Evolutionary conservation across 2,797 vertebrate genomes (phyloP).

Genomic region (Prunella strophiata): DNA sequence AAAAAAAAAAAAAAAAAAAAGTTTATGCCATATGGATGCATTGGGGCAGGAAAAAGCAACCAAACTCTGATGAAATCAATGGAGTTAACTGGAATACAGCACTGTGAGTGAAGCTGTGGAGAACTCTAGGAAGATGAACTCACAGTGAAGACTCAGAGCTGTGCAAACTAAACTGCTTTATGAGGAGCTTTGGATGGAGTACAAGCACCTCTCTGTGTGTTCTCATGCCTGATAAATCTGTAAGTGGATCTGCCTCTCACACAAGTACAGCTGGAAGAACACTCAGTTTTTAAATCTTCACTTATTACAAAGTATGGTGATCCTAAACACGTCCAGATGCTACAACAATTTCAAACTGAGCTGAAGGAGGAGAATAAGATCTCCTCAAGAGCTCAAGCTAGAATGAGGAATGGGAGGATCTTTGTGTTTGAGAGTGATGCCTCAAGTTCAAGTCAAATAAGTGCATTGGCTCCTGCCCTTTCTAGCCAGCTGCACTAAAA

Average conservation of each 20-base stretch:
- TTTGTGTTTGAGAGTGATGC: neutral
- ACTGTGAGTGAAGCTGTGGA: neutral
- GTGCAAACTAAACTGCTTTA: neutral
- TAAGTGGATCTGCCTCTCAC: neutral
- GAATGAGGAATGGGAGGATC: neutral
- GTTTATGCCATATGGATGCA: neutral
- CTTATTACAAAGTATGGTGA: neutral
- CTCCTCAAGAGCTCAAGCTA: neutral
- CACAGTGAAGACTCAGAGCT: neutral
- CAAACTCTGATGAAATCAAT: neutral
- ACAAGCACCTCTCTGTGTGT: neutral
- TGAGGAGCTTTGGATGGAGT: neutral
- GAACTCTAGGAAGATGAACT: neutral
- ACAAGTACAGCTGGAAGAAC: neutral
- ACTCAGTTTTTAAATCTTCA: neutral
- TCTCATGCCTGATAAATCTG: neutral
- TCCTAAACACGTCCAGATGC: neutral
- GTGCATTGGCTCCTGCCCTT: neutral
- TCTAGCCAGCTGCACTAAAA: neutral
- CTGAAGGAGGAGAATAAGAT: neutral
- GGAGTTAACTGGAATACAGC: neutral
- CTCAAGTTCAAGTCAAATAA: neutral
- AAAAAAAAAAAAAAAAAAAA: neutral
- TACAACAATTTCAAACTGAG: neutral
- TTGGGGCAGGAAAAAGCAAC: neutral